Conservation (phyloP, 2,797 vertebrate genomes). For the Hybognathus amarus region DNA sequence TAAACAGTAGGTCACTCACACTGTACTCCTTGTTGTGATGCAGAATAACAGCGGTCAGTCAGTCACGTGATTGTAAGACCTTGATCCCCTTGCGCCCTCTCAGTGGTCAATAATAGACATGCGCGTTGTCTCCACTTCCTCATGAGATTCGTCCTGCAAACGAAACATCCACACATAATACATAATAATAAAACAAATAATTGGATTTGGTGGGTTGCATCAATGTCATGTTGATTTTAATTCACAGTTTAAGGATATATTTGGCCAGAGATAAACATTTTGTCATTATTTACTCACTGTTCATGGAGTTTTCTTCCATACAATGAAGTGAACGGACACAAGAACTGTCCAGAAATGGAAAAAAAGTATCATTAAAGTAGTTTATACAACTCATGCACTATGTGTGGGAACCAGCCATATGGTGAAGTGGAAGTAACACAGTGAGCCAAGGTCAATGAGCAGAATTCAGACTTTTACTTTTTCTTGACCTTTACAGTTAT, state of each 20-base stretch:
- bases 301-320: background rate
- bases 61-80: constrained; percentile 19
- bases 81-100: background rate
- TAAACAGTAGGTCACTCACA: background rate
- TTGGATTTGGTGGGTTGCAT: background rate
- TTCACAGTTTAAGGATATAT: background rate
- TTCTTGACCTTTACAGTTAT: background rate
- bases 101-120: background rate
- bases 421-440: background rate
- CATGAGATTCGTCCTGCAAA: background rate
- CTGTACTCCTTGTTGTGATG: background rate
- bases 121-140: background rate
- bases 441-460: background rate
- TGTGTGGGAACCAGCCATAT: background rate
- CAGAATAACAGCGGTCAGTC: background rate
- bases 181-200: background rate
- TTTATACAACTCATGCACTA: background rate
- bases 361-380: background rate
- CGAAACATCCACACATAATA: background rate
- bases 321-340: background rate
- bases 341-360: background rate
- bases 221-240: background rate
- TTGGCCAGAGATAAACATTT: background rate
- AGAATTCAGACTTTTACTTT: background rate
- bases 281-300: background rate